phyloP scores from a whole-genome alignment of 2,113 vertebrate genomes.

The Xiphophorus hellerii region DNA sequence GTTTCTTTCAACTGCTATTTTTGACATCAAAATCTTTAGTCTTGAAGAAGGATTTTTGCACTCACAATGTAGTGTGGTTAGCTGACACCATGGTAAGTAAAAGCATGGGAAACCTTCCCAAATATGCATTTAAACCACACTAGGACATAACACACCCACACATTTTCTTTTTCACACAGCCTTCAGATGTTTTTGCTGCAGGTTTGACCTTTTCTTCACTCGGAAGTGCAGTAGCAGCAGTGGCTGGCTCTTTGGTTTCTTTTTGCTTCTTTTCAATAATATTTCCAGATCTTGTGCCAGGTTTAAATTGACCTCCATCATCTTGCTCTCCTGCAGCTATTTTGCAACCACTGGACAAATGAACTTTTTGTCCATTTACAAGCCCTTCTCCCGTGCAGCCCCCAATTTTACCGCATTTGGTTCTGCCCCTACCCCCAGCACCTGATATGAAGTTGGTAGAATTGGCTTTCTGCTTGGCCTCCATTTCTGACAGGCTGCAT shows the following conservation, averaged over 20 bases:
- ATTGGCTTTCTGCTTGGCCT: slow-evolving; percentile 88
- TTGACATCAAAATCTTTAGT: slow-evolving; percentile 1
- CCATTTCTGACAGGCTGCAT: slow-evolving; percentile 96
- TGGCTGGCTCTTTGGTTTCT: slow-evolving; percentile 9
- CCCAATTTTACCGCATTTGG: slow-evolving; percentile 6
- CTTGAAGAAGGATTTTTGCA: slow-evolving; percentile 18
- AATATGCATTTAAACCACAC: slow-evolving; percentile 32
- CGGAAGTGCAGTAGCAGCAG: slow-evolving; percentile 16
- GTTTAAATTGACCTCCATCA: slow-evolving; percentile 12
- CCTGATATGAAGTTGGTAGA: slow-evolving; percentile 80
- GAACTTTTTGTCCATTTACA: slow-evolving; percentile 6
- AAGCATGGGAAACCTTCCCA: slow-evolving; percentile 30
- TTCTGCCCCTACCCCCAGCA: slow-evolving; percentile 66
- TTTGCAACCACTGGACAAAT: background rate
- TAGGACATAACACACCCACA: slow-evolving; percentile 75
- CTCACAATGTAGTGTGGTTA: slow-evolving; percentile 12
- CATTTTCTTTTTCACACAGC: slow-evolving; percentile 68
- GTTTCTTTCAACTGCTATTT: slow-evolving; percentile 1
- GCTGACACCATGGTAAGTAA: slow-evolving; percentile 21
- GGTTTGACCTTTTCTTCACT: slow-evolving; percentile 42
- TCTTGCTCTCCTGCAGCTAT: slow-evolving; percentile 11
- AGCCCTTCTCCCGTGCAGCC: slow-evolving; percentile 13
- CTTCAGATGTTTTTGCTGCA: slow-evolving; percentile 25
- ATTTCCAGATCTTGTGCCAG: slow-evolving; percentile 15
- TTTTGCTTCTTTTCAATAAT: background rate